These are phyloP conservation scores for Cryptocheilus praepositus DNA, from an alignment of 2,888 invertebrate species.

Conservation along the genomic window DNA sequence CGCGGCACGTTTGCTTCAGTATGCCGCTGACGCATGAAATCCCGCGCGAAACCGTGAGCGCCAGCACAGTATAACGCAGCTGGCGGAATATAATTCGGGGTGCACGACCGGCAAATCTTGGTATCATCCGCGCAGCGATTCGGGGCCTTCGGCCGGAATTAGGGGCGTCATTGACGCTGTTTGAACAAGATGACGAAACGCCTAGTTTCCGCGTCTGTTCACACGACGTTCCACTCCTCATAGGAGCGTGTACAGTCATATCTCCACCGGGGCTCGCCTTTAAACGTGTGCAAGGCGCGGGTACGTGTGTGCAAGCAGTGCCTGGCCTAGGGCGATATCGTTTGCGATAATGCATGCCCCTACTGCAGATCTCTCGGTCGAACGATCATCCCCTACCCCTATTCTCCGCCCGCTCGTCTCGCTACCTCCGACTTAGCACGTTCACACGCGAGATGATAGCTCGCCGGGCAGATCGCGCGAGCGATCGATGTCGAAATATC, in stretches of 20 bases:
- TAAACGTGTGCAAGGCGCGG: background rate
- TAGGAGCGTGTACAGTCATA: slow-evolving; percentile 20
- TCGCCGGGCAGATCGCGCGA: slow-evolving; percentile 16
- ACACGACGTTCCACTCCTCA: slow-evolving; percentile 16
- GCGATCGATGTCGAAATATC: slow-evolving; percentile 28
- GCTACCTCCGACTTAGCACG: slow-evolving; percentile 54
- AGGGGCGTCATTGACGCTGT: slow-evolving; percentile 38
- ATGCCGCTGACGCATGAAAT: no score
- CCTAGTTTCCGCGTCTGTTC: slow-evolving; percentile 29
- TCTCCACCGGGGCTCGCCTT: slow-evolving; percentile 9
- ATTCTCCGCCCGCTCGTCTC: slow-evolving; percentile 31
- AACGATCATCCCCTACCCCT: slow-evolving; percentile 44
- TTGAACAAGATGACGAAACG: slow-evolving; percentile 47
- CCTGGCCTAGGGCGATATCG: slow-evolving; percentile 54
- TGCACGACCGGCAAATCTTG: slow-evolving; percentile 22
- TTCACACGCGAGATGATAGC: slow-evolving; percentile 50
- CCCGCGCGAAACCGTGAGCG: no score
- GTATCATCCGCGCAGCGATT: slow-evolving; percentile 19
- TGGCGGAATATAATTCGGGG: no score
- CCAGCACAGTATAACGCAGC: no score
- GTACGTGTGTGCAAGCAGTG: slow-evolving; percentile 34
- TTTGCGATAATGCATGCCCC: slow-evolving; percentile 56
- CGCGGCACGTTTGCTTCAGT: no score
- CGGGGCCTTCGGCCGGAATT: slow-evolving; percentile 35
- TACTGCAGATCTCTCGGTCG: slow-evolving; percentile 52